Evolutionary conservation across 2,113 vertebrate genomes (phyloP).

Genomic region (Pelvicachromis taeniatus): DNA sequence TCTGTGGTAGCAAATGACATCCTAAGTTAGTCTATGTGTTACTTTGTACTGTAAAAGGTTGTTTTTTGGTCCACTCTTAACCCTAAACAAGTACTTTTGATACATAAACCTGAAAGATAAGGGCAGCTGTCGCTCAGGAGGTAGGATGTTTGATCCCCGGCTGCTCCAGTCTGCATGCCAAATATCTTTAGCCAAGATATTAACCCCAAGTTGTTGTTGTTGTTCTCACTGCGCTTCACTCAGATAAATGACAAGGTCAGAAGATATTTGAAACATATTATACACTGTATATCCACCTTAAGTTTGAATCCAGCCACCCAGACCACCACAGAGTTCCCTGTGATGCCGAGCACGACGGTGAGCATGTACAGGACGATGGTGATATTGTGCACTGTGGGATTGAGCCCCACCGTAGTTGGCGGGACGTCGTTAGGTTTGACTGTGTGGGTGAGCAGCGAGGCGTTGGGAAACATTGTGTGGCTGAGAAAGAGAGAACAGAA

Average conservation of each 20-base stretch:
- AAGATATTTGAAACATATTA: background rate
- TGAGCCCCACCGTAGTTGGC: background rate
- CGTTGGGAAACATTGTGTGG: background rate
- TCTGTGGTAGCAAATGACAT: background rate
- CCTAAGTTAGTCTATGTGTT: background rate
- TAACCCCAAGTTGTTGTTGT: background rate
- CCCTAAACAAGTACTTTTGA: background rate
- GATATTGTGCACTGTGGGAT: conserved; percentile 48
- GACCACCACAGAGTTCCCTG: conserved; percentile 70
- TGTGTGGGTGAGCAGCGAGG: fast-evolving
- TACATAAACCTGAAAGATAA: background rate
- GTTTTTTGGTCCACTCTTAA: background rate
- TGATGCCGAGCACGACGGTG: conserved; percentile 67
- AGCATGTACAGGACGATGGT: conserved; percentile 65
- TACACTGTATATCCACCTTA: conserved; percentile 37
- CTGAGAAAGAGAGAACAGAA: background rate
- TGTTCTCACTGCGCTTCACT: background rate
- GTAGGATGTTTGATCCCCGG: background rate
- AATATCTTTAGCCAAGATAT: background rate
- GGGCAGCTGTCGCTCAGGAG: fast-evolving
- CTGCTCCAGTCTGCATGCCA: background rate
- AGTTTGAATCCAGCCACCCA: conserved; percentile 70
- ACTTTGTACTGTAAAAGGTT: background rate
- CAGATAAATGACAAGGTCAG: background rate
- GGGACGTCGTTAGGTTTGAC: background rate